Evolutionary conservation across 2,888 invertebrate genomes (phyloP), one percentile per base, ranked within the genome.

Genomic region (Trachelus stipa): DNA sequence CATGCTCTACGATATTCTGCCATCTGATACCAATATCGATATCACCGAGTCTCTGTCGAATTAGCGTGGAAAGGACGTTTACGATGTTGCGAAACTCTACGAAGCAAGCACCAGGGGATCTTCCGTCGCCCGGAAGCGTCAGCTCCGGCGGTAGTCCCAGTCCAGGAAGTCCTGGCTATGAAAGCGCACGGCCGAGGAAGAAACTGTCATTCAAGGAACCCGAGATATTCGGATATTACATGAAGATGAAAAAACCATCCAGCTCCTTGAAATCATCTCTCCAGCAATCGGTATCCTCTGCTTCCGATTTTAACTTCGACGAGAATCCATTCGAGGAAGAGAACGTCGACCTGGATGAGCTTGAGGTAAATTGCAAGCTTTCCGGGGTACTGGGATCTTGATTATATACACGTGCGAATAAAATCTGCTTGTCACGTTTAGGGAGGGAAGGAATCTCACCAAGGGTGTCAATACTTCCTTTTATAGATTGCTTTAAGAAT

Each of bases 141-240:
- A 12, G 86, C 91, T 76, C 90, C 89, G 79, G 88, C 88, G 76
- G 90, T 89, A 90, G 79, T 84, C 89, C 12, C 85, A 88, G 80
- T 85, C 90, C 85, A 82, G 91, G 88, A 79, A 92, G 87, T 81
- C 92, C 88, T 85, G 86, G 71, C 85, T 89, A 86, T 83, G 91
- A 79, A 12, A 82, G 83, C 56, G 82, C 85, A 71, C 85, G 95
- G 85, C 96, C 97, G 0, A 93, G 97, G 77, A 97, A 97, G 91
- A 97, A 97, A 90, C 92, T 97, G 15, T 97, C 97, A 12, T 97
- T 97, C 91, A 95, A 96, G 80, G 97, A 97, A 87, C 97, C 97
- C 4, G 96, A 96, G 92, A 95, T 96, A 75, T 93, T 95, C 81
- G 92, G 92, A 33, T 91, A 90, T 81, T 86, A 88, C 82, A 84